These are phyloP conservation scores for Lepidonotus clava DNA, from an alignment of 2,888 invertebrate genomes.

Conservation along the genomic window DNA sequence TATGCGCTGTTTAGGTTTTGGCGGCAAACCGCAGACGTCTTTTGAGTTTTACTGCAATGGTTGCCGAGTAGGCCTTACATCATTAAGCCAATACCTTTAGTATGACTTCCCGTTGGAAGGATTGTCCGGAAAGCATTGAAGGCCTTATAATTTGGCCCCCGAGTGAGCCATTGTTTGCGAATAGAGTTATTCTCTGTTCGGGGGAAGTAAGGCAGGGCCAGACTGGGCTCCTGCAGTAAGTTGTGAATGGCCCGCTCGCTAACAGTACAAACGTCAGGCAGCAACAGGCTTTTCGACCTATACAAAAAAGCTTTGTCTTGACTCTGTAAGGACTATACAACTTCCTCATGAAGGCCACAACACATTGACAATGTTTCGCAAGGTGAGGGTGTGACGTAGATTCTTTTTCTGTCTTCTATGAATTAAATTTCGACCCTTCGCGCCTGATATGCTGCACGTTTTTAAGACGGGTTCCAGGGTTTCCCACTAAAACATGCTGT, in stretches of 20 bases:
- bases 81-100: background rate
- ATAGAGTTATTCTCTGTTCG: background rate
- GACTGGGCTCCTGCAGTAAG: background rate
- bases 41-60: background rate
- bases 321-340: too few relatives aligned
- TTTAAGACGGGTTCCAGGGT: too few relatives aligned
- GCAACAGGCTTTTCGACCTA: too few relatives aligned
- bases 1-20: too few relatives aligned
- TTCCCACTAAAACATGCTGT: background rate
- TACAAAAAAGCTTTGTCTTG: too few relatives aligned
- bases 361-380: too few relatives aligned
- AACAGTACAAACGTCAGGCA: too few relatives aligned
- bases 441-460: too few relatives aligned
- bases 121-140: background rate
- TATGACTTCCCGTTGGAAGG: background rate
- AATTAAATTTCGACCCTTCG: too few relatives aligned
- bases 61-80: background rate
- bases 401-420: too few relatives aligned
- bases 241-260: background rate
- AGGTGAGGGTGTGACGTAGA: too few relatives aligned
- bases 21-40: background rate
- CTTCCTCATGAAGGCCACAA: too few relatives aligned
- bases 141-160: slow-evolving; percentile 12
- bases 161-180: background rate
- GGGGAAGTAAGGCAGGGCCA: background rate